A percentile compares a stretch with the other conserved stretches of the same genome.
These are phyloP conservation scores for Halcyon senegalensis DNA, from an alignment of 2,113 vertebrate genomes.

Conservation along the genomic window DNA sequence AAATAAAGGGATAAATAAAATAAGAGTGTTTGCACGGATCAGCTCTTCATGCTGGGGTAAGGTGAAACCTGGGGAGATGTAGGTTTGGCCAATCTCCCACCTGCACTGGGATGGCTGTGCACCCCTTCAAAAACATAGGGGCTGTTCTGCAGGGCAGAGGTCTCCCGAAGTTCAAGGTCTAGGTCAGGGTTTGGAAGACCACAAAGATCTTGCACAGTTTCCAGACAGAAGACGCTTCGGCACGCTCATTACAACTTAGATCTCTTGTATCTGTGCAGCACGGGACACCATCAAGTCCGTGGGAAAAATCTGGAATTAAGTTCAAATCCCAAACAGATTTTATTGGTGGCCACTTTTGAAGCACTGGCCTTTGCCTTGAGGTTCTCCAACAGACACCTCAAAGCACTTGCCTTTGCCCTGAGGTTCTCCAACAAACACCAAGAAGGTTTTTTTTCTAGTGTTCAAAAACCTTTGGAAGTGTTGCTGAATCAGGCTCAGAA, in stretches of 20 bases:
- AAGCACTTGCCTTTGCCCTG: background rate
- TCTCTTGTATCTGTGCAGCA: rapidly evolving
- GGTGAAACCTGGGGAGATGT: background rate
- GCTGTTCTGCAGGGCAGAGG: background rate
- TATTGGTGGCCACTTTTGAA: background rate
- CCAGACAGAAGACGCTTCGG: background rate
- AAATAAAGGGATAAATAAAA: background rate
- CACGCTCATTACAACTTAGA: background rate
- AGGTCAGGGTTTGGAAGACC: background rate
- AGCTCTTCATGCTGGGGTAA: background rate
- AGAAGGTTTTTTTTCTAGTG: background rate
- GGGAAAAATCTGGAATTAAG: rapidly evolving
- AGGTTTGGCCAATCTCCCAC: background rate
- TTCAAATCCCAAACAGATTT: background rate
- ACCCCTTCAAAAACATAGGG: rapidly evolving
- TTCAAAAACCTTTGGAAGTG: background rate
- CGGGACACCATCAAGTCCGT: background rate
- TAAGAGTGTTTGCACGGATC: background rate
- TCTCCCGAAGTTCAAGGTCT: rapidly evolving
- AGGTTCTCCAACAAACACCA: background rate
- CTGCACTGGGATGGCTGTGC: background rate
- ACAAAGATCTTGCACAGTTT: background rate
- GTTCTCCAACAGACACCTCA: too few relatives aligned
- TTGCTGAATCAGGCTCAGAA: background rate
- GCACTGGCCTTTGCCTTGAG: background rate